Conservation (phyloP, 2,888 invertebrate genomes). For the Machimus rusticus region DNA sequence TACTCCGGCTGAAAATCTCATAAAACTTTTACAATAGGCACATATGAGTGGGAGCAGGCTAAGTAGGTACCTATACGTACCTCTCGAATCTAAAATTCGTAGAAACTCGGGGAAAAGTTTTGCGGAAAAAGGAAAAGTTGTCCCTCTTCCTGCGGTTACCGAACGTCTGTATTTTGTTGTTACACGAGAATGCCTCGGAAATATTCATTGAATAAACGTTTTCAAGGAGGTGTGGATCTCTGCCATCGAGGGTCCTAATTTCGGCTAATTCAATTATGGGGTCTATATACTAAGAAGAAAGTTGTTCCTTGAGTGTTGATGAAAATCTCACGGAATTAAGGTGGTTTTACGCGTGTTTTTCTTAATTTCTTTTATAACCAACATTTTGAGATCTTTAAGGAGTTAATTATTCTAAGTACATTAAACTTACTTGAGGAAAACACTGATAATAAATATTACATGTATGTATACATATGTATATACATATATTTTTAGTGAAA, state of each 20-base stretch:
- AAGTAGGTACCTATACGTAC: neutral
- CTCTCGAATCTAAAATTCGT: neutral
- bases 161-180: neutral
- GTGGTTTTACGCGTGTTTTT: neutral
- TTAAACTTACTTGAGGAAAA: no score
- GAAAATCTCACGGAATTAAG: neutral
- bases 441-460: no score
- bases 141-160: neutral
- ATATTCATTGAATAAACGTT: neutral
- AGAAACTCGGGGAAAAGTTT: neutral
- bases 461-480: no score
- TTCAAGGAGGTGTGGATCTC: neutral
- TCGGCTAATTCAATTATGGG: neutral
- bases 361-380: no score
- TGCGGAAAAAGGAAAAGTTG: neutral
- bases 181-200: neutral
- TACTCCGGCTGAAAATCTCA: conserved; percentile 21
- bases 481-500: no score
- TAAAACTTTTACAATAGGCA: conserved; percentile 34
- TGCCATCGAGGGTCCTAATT: neutral
- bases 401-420: no score
- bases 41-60: neutral
- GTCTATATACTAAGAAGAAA: neutral
- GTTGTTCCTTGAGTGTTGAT: neutral
- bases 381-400: no score